phyloP scores from a whole-genome alignment of 2,113 vertebrate genomes.

The Machaerirhynchus nigripectus region DNA sequence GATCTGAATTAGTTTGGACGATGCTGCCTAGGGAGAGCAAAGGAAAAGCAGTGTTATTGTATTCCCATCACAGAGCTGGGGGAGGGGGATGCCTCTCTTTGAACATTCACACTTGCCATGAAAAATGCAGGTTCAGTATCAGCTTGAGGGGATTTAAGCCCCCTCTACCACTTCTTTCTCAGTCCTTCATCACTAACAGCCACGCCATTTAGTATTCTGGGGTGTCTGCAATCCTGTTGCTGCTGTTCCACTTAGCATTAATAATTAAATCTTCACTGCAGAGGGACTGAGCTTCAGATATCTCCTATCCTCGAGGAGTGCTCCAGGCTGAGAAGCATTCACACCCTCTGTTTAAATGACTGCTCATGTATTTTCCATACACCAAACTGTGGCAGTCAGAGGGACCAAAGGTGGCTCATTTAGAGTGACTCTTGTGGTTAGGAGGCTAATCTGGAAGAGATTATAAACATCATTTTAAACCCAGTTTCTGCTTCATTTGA shows the following conservation, averaged over 20 bases:
- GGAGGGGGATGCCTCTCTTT: background rate
- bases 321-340: background rate
- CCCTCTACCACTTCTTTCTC: background rate
- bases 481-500: slow-evolving; percentile 13
- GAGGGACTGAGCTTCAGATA: slow-evolving; percentile 7
- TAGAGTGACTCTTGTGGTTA: background rate
- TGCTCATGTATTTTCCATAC: background rate
- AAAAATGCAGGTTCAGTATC: background rate
- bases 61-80: background rate
- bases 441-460: background rate
- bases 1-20: background rate
- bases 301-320: background rate
- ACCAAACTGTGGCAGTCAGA: background rate
- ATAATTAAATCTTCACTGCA: slow-evolving; percentile 28
- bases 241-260: slow-evolving; percentile 35
- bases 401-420: background rate
- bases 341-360: background rate
- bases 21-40: background rate
- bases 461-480: background rate
- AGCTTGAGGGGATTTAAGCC: background rate
- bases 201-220: background rate
- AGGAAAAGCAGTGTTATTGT: background rate
- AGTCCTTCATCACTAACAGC: background rate
- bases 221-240: slow-evolving; percentile 32
- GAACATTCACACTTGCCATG: background rate